Percentiles rank a stretch among this genome's conserved stretches.
phyloP scores from a whole-genome alignment of 2,888 invertebrate genomes.

The Oxystoma pomonae region DNA sequence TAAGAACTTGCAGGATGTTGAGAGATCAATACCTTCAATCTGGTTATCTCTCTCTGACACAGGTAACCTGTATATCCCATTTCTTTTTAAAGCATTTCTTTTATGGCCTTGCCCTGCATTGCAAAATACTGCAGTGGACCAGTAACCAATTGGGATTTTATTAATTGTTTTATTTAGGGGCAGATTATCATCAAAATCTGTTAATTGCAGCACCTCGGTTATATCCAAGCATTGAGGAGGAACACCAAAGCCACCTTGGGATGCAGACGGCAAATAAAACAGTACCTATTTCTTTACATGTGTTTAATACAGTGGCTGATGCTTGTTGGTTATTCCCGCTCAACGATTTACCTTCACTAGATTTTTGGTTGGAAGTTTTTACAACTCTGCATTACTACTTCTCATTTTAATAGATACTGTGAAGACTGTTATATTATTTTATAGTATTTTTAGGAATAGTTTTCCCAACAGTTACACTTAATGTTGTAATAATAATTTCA shows the following conservation, averaged over 20 bases:
- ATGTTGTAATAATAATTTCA: too few relatives aligned
- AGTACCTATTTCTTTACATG: constrained; percentile 52
- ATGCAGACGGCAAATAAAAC: constrained; percentile 43
- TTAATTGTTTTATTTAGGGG: constrained; percentile 40
- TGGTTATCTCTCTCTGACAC: constrained; percentile 44
- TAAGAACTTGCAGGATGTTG: constrained; percentile 46
- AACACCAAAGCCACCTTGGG: constrained; percentile 35
- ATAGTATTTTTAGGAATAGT: too few relatives aligned
- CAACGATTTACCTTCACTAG: constrained; percentile 51
- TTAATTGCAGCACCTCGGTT: constrained; percentile 48
- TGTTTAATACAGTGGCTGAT: constrained; percentile 51
- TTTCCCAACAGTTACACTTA: too few relatives aligned
- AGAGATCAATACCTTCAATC: constrained; percentile 45
- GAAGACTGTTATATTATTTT: too few relatives aligned
- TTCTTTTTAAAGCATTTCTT: constrained; percentile 41
- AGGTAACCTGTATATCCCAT: constrained; percentile 41
- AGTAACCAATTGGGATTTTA: constrained; percentile 36
- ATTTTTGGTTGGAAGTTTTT: constrained; percentile 47
- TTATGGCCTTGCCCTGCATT: constrained; percentile 49
- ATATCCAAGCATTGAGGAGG: constrained; percentile 40
- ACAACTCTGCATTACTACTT: constrained; percentile 39
- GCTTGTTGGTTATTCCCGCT: constrained; percentile 51
- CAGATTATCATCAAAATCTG: constrained; percentile 46
- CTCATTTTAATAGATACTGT: too few relatives aligned
- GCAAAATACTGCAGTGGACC: constrained; percentile 43